Evolutionary conservation across 2,113 vertebrate species (phyloP), one percentile per base, ranked within the genome.

Genomic region (Miniopterus natalensis): DNA sequence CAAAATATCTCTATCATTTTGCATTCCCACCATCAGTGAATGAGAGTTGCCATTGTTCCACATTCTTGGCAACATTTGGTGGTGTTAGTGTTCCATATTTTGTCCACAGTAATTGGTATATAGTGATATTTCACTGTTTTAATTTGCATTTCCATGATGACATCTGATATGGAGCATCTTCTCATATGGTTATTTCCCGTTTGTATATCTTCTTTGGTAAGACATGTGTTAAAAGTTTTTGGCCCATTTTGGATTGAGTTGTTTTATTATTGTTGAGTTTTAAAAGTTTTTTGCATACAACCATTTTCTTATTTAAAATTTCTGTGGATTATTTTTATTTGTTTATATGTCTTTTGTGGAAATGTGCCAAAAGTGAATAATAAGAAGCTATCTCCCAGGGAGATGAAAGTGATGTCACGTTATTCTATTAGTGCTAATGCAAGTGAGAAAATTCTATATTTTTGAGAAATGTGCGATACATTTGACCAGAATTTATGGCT

Each of bases 331-430:
- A 15, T 45, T 63, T 61, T 5, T 81, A 8, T 36, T 65, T n/a
- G 3, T 25, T 71, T 71, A 5, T 36, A 17, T 80, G 11, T 59
- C 18, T 88, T 51, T 47, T 84, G 31, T 57, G 57, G 73, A 90
- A 68, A 88, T 59, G 17, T 21, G 14, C 8, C 42, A 27, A 45
- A 83, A 20, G 2, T 83, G 27, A 77, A 51, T 47, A 63, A 92
- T 57, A 84, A 96, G 15, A 94, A 6, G 57, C n/a, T 81, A 45
- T 89, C 94, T 73, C 17, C 12, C 36, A 47, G 27, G 51, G 13
- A 9, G 55, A 90, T 71, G 20, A 89, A 71, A 61, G 3, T 61
- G 3, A 14, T 73, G 2, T 21, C 23, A 42, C 14, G n/a, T 53
- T 53, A 42, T 27, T 63, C 63, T 59, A 3, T 73, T 68, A 59